These are phyloP conservation scores for Nymphalis c-album DNA, from an alignment of 2,888 invertebrate genomes.

Conservation along the genomic window DNA sequence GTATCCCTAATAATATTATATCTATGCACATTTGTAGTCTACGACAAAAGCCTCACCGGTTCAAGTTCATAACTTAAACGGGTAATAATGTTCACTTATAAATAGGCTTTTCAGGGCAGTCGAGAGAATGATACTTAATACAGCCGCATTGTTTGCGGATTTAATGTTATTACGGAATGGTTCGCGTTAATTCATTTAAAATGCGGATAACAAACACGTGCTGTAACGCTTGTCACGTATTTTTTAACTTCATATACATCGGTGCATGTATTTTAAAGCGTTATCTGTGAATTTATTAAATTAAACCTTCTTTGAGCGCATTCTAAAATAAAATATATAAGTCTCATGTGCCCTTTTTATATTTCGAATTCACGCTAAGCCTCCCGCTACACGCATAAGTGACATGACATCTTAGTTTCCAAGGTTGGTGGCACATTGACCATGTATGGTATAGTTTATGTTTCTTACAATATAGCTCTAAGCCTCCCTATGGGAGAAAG, in stretches of 20 bases:
- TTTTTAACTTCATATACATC: not conserved
- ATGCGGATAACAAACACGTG: conserved; percentile 34
- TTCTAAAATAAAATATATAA: too few species aligned
- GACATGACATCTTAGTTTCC: too few species aligned
- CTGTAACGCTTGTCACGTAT: conserved; percentile 7
- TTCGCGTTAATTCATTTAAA: conserved; percentile 40
- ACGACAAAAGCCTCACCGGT: conserved; percentile 21
- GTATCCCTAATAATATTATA: too few species aligned
- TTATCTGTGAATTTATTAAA: too few species aligned
- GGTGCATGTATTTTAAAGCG: not conserved
- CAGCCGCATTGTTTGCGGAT: conserved; percentile 49
- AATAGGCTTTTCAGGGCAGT: conserved; percentile 51
- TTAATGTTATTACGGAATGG: conserved; percentile 45
- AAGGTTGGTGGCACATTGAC: too few species aligned
- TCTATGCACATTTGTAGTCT: not conserved
- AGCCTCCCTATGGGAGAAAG: too few species aligned
- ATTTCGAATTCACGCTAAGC: too few species aligned
- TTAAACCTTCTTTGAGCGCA: too few species aligned
- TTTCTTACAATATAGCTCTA: too few species aligned
- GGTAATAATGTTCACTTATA: conserved; percentile 41
- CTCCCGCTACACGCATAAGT: too few species aligned
- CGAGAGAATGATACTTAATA: conserved; percentile 49
- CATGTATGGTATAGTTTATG: too few species aligned
- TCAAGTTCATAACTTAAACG: conserved; percentile 28
- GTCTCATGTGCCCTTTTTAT: too few species aligned